Conservation (phyloP, 2,888 invertebrate genomes). For the Ophraella communa region DNA sequence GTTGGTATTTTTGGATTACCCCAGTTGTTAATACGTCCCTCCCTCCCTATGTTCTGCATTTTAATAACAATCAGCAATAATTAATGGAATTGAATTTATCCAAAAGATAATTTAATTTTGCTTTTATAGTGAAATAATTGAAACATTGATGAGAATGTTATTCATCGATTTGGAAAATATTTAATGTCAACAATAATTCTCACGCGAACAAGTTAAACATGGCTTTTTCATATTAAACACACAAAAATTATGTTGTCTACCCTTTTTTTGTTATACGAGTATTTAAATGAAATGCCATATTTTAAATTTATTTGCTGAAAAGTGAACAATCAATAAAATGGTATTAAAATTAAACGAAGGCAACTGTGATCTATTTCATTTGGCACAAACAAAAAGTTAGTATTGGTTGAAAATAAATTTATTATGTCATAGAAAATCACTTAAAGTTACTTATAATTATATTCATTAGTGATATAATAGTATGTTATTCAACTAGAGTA, state of each 20-base stretch:
- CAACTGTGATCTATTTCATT: no score
- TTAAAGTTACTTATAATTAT: no score
- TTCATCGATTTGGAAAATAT: slow-evolving; percentile 1
- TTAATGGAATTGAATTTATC: background rate
- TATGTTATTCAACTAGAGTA: no score
- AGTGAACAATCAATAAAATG: no score
- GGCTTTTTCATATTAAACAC: background rate
- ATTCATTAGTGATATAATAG: no score
- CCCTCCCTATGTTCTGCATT: background rate
- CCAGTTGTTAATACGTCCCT: background rate
- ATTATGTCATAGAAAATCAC: no score
- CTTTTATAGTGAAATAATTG: slow-evolving; percentile 1
- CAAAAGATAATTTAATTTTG: background rate
- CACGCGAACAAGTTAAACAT: background rate
- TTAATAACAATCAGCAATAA: background rate
- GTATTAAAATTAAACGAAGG: no score
- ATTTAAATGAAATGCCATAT: background rate
- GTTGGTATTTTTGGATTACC: background rate
- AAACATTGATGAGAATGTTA: slow-evolving; percentile 1
- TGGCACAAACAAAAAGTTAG: no score
- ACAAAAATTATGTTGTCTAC: background rate
- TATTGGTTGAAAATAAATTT: no score
- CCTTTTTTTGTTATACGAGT: no score
- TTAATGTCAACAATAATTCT: background rate
- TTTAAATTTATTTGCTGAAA: background rate